phyloP scores from a whole-genome alignment of 2,113 vertebrate genomes.

The Ifrita kowaldi region DNA sequence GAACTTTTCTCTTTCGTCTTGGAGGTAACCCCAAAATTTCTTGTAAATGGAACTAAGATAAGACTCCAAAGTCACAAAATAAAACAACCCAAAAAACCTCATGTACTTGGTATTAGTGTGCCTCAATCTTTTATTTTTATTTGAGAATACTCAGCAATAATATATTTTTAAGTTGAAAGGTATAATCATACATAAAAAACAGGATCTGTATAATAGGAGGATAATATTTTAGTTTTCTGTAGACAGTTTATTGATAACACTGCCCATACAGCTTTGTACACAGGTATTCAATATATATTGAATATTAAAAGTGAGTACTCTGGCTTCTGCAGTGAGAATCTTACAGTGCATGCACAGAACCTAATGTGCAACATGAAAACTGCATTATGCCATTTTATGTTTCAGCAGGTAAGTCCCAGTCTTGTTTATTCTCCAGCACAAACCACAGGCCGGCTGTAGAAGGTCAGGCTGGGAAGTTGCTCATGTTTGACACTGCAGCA shows the following conservation, averaged over 20 bases:
- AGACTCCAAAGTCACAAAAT: background rate
- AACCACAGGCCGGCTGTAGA: background rate
- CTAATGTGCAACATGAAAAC: constrained; percentile 10
- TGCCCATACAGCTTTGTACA: background rate
- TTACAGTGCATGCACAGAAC: background rate
- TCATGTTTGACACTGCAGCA: background rate
- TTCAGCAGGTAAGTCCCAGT: background rate
- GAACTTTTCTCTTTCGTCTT: background rate
- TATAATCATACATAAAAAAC: background rate
- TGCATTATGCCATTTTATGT: constrained; percentile 28
- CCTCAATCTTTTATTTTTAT: background rate
- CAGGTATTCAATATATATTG: background rate
- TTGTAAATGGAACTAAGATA: background rate
- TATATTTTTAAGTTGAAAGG: background rate
- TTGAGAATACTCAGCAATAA: background rate
- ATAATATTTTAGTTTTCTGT: background rate
- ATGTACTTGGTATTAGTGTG: background rate
- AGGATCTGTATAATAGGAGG: background rate
- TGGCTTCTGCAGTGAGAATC: background rate
- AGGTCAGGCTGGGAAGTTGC: constrained; percentile 55
- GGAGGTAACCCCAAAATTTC: background rate
- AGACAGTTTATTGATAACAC: background rate
- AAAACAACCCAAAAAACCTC: background rate
- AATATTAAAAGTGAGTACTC: background rate
- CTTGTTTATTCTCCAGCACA: background rate